A percentile compares a stretch with the other conserved stretches of the same genome.
Evolutionary conservation across 2,113 vertebrate genomes (phyloP).

Genomic region (Dolichotis patagonum): DNA sequence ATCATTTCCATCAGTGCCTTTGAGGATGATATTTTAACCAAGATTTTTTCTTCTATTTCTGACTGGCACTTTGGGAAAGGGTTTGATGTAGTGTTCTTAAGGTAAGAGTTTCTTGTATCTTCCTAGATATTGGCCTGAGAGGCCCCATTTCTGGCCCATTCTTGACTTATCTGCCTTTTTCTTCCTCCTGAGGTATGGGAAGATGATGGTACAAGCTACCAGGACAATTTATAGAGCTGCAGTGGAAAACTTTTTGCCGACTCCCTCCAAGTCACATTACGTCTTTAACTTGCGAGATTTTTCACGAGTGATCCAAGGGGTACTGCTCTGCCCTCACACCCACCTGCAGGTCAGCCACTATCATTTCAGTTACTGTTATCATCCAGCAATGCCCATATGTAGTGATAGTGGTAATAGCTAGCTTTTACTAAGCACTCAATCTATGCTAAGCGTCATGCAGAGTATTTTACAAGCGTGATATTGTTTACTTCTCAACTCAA

Average conservation of each 20-base stretch:
- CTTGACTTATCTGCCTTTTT: slow-evolving; percentile 10
- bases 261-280: slow-evolving; percentile 97
- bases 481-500: background rate
- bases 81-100: slow-evolving; percentile 90
- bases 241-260: slow-evolving; percentile 93
- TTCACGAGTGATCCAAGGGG: slow-evolving; percentile 92
- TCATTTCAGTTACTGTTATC: background rate
- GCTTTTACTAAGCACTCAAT: background rate
- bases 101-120: slow-evolving; percentile 83
- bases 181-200: slow-evolving; percentile 89
- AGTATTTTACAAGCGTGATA: slow-evolving; percentile 16
- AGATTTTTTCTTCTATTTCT: slow-evolving; percentile 92
- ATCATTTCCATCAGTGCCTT: slow-evolving; percentile 92
- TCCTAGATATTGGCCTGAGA: background rate
- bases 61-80: slow-evolving; percentile 95
- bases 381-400: background rate
- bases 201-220: slow-evolving; percentile 93
- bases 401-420: background rate
- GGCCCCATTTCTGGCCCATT: background rate
- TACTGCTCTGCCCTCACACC: slow-evolving; percentile 93
- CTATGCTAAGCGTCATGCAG: background rate
- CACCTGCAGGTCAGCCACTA: slow-evolving; percentile 90
- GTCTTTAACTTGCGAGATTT: slow-evolving; percentile 96
- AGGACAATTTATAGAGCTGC: slow-evolving; percentile 92
- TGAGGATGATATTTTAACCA: slow-evolving; percentile 92